Evolutionary conservation across 2,888 invertebrate species (phyloP), one percentile per base, ranked within the genome.

Genomic region (Cepaea hortensis): DNA sequence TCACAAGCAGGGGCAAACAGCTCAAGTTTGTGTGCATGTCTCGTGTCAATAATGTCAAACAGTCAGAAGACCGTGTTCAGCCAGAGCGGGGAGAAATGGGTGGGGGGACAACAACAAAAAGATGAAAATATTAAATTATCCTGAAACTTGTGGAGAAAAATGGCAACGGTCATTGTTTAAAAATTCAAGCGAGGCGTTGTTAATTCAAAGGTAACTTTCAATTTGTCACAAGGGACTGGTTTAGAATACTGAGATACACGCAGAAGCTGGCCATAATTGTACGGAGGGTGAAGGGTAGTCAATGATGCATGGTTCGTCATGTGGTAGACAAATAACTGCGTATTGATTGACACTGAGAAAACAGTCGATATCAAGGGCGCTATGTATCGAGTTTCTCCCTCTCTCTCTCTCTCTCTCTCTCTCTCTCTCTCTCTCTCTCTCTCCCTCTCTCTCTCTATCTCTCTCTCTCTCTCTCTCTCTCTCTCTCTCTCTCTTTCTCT

Each of bases 31-130:
- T 77, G 70, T 85, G 61, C 23, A 48, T 55, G 23, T 3, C 84
- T 50, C 68, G 84, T 85, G 84, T 79, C 84, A 85, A 79, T 85
- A 85, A 85, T 85, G 84, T 79, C 84, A 85, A 84, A 65, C 84
- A 79, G 55, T 18, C 79, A 79, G 70, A 68, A 68, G 46, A 3
- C 61, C 48, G 76, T 65, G 50, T 55, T 85, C 79, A 48, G 55
- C 70, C n/a, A 9, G n/a, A 13, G 18, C 62, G 23, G 76, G 68
- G 50, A 55, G 55, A 73, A 73, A 55, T n/a, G n/a, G n/a, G n/a
- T n/a, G n/a, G 55, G 55, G 55, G 55, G 55, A 55, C 4, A 50
- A 18, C 48, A 50, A 35, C 35, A 70, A 79, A 79, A 68, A 79
- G n/a, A 11, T 48, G 20, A 48, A 76, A 65, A 68, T 15, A 81